Evolutionary conservation across 2,113 vertebrate species (phyloP), one percentile per base, ranked within the genome.

Genomic region (Capreolus pygargus): DNA sequence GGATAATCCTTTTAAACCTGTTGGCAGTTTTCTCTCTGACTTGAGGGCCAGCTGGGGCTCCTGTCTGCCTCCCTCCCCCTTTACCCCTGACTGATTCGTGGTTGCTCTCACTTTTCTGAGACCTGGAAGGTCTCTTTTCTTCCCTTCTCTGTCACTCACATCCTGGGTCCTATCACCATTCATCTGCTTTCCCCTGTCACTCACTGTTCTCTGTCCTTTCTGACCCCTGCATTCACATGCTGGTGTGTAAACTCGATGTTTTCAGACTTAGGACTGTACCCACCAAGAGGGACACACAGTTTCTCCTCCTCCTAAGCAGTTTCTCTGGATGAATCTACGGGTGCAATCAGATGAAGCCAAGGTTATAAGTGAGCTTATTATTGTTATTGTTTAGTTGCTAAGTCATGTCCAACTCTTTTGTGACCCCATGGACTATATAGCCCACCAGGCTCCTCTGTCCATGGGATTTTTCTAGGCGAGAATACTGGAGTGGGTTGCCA

Each of bases 41-140:
- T 33, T 60, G 74, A 83, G 60, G 43, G n/a, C 19, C 7, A 7
- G 15, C 23, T 5, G 43, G 12, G 43, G 33, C 33, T 91, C n/a
- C 30, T 89, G n/a, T 90, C 58, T 79, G 11, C 23, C 30, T 39
- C 17, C 7, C 16, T 58, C 6, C 4, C 52, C 64, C 47, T 2
- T 0, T 28, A 9, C 2, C 25, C 11, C 15, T 19, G 45, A 50
- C 47, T 60, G 55, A 19, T 16, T 10, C 1, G 1, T 10, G 1
- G 19, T 76, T 39, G 27, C 52, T 19, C 1, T 19, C 16, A 30
- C 45, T 45, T 2, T 86, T 21, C 28, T 47, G 45, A n/a, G 11
- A 70, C 16, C 39, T 33, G 0, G 12, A 83, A 70, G 55, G 7
- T 25, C 7, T 78, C 52, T 43, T 83, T 43, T 47, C 33, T 92